Base-by-base conservation (phyloP, 2,113 vertebrate species). In the Agapornis roseicollis region DNA sequence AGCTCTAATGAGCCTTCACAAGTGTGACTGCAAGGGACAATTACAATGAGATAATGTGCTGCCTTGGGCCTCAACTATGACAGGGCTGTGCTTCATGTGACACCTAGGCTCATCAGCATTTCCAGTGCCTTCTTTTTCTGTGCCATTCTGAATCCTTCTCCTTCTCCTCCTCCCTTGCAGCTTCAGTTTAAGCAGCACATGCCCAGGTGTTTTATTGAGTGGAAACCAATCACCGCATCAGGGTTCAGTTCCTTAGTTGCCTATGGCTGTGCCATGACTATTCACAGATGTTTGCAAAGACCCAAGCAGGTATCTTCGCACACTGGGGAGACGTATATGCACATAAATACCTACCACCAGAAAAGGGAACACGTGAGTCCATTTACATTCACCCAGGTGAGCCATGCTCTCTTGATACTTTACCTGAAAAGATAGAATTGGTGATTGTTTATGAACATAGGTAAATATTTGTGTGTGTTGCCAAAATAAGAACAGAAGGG, bases 301-400 rank as follows among this genome's bases (percentile, higher is more conserved):
- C 58, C 39, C n/a, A 79, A 73, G 63, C 27, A 74, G n/a, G 49
- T 61, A 33, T 49, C 31, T 79, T 42, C 42, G 60, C 63, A 49
- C 4, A 2, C 24, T 37, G 25, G 29, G 50, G 55, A 78, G 17
- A 56, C 28, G 4, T 14, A 41, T 41, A 7, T 3, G 1, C 33
- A 78, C 27, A 31, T 19, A 71, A 87, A 93, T 70, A 98, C 99
- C 97, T 98, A 99, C 99, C 98, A 99, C 96, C 85, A 99, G 95
- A 42, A 99, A 97, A 11, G 98, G 98, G 89, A 99, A 98, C 90
- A 99, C 84, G 16, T 98, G 92, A 56, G 94, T 98, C 96, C 98
- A 98, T 90, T 94, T 98, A 24, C 91, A 33, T 96, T 97, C 97
- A 96, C 96, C 96, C 49, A 94, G 90, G 66, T 94, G 97, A 94